Evolutionary conservation across 2,888 invertebrate species (phyloP).

Genomic region (Mycalesis mineus): DNA sequence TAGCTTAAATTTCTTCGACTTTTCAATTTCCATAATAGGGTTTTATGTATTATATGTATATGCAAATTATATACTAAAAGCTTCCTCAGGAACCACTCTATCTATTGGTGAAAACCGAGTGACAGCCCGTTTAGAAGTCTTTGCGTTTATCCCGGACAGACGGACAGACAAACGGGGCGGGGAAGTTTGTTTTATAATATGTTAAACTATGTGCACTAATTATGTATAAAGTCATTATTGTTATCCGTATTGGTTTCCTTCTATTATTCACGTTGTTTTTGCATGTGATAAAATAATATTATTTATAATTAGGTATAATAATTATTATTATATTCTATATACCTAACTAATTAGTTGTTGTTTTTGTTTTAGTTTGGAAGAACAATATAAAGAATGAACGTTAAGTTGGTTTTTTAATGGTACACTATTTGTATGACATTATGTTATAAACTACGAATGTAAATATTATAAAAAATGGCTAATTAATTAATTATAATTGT

Average conservation of each 20-base stretch:
- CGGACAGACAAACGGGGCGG: too few species aligned
- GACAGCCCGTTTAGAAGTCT: too few species aligned
- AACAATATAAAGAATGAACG: background rate
- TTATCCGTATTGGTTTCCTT: conserved; percentile 23
- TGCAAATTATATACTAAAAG: too few species aligned
- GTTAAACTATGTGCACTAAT: conserved; percentile 4
- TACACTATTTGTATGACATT: background rate
- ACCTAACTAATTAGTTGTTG: conserved; percentile 12
- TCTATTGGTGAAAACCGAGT: too few species aligned
- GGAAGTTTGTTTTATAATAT: conserved; percentile 9
- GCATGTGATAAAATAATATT: conserved; percentile 18
- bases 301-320: background rate
- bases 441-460: conserved; percentile 1
- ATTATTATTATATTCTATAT: background rate
- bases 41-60: too few species aligned
- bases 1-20: too few species aligned
- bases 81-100: too few species aligned
- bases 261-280: conserved; percentile 27
- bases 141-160: too few species aligned
- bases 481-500: conserved; percentile 2
- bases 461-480: conserved; percentile 4
- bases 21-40: too few species aligned
- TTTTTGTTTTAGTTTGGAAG: conserved; percentile 15
- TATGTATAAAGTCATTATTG: conserved; percentile 1
- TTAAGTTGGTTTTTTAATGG: background rate